A percentile compares a stretch with the other conserved stretches of the same genome.
Evolutionary conservation across 1,140 invertebrate species (phyloP).

Genomic region (Diachasma alloeum): DNA sequence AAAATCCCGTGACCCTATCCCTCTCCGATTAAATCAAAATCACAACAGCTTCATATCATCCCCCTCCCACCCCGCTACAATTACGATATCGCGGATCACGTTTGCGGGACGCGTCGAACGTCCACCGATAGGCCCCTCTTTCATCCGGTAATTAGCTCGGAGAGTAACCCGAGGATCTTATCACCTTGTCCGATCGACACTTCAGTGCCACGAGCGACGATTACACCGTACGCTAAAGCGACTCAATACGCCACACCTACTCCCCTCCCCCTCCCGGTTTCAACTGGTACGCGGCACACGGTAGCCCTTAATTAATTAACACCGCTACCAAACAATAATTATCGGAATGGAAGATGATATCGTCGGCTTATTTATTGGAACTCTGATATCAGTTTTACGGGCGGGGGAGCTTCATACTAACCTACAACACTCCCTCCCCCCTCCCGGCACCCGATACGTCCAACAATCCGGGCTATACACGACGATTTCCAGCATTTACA

Average conservation of each 20-base stretch:
- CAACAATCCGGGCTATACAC: not conserved
- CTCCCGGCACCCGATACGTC: not conserved
- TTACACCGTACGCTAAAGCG: not conserved
- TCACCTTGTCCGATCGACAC: slow-evolving; percentile 47
- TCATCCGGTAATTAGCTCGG: slow-evolving; percentile 58
- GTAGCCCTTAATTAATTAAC: slow-evolving; percentile 49
- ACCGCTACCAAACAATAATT: slow-evolving; percentile 57
- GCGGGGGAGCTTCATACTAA: not conserved
- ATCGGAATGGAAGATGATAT: slow-evolving; percentile 61
- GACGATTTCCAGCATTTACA: slow-evolving; percentile 10
- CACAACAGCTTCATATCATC: not conserved
- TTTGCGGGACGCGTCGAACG: slow-evolving; percentile 36
- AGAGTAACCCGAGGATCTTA: slow-evolving; percentile 52
- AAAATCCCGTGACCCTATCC: too few relatives aligned
- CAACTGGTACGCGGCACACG: not conserved
- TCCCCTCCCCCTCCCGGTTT: not conserved
- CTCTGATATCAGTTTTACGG: slow-evolving; percentile 36
- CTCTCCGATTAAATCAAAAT: not conserved
- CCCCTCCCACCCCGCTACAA: not conserved
- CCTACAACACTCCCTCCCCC: not conserved
- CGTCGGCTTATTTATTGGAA: slow-evolving; percentile 53
- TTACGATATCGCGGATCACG: slow-evolving; percentile 34
- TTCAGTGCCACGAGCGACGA: slow-evolving; percentile 18
- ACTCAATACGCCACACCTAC: slow-evolving; percentile 19
- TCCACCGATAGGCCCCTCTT: slow-evolving; percentile 56